phyloP scores from a whole-genome alignment of 2,888 invertebrate genomes.

The Coleophora deauratella region DNA sequence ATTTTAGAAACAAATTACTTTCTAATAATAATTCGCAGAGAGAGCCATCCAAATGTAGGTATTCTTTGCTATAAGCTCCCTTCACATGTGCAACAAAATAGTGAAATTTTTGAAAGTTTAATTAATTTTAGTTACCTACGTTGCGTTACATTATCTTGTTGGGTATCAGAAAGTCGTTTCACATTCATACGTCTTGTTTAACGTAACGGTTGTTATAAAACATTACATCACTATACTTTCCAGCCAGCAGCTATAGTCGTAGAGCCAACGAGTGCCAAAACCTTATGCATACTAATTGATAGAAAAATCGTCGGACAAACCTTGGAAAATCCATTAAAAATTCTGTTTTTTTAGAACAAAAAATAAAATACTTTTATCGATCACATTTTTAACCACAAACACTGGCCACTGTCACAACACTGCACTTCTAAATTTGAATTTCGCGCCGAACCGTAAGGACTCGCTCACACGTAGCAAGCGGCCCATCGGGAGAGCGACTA shows the following conservation, averaged over 20 bases:
- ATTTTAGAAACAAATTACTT: too few species aligned
- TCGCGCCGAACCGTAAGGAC: conserved; percentile 62
- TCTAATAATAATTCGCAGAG: too few species aligned
- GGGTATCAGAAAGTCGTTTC: conserved; percentile 21
- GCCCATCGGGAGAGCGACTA: conserved; percentile 67
- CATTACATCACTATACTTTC: conserved; percentile 29
- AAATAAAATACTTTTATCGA: conserved; percentile 16
- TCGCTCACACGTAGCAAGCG: conserved; percentile 69
- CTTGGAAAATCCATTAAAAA: conserved; percentile 33
- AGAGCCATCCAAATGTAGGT: too few species aligned
- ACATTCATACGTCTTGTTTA: conserved; percentile 16
- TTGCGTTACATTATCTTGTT: conserved; percentile 10
- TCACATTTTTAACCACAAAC: conserved; percentile 12
- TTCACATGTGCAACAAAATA: conserved; percentile 23
- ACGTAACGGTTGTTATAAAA: conserved; percentile 17
- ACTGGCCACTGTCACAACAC: conserved; percentile 27
- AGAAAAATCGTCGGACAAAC: conserved; percentile 24
- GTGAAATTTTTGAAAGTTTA: conserved; percentile 26
- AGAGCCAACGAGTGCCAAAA: too few species aligned
- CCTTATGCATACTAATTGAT: too few species aligned
- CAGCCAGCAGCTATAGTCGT: conserved; percentile 3
- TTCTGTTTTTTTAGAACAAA: conserved; percentile 11
- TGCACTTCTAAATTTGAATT: conserved; percentile 35
- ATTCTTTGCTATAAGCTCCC: too few species aligned
- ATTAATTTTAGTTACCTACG: too few species aligned